A percentile compares a stretch with the other conserved stretches of the same genome.
These are phyloP conservation scores for Psettodes erumei DNA, from an alignment of 2,113 vertebrate species.

Conservation along the genomic window DNA sequence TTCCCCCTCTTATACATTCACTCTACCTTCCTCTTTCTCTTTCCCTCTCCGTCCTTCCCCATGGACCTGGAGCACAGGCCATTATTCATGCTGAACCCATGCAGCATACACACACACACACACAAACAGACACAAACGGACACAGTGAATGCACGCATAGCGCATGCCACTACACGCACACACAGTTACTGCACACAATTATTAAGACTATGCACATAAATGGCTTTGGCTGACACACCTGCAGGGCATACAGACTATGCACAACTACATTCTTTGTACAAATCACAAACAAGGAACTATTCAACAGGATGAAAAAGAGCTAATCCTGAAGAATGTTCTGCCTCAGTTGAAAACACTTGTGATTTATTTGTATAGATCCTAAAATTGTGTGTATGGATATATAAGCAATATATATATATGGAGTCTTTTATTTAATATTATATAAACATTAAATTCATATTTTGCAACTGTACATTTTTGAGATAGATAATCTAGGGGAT, in stretches of 20 bases:
- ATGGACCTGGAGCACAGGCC: conserved; percentile 25
- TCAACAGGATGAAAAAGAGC: background rate
- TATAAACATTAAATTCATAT: too few species aligned
- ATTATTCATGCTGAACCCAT: conserved; percentile 21
- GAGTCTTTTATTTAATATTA: too few species aligned
- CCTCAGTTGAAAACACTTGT: background rate
- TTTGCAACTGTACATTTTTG: background rate
- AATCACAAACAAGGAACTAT: background rate
- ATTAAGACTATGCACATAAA: background rate
- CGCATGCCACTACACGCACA: background rate
- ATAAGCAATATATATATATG: too few species aligned
- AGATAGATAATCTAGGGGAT: background rate
- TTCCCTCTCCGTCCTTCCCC: conserved; percentile 17
- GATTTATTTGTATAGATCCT: background rate
- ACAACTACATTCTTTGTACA: background rate
- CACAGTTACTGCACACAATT: conserved; percentile 5
- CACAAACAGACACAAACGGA: too few species aligned
- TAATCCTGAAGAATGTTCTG: background rate
- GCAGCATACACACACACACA: too few species aligned
- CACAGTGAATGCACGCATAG: too few species aligned
- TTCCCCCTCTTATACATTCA: conserved; percentile 7
- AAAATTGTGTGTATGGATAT: too few species aligned
- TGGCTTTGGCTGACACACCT: background rate
- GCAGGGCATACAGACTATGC: background rate
- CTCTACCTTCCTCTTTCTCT: conserved; percentile 22